Evolutionary conservation across 2,888 invertebrate species (phyloP).

Genomic region (Dryobota labecula): DNA sequence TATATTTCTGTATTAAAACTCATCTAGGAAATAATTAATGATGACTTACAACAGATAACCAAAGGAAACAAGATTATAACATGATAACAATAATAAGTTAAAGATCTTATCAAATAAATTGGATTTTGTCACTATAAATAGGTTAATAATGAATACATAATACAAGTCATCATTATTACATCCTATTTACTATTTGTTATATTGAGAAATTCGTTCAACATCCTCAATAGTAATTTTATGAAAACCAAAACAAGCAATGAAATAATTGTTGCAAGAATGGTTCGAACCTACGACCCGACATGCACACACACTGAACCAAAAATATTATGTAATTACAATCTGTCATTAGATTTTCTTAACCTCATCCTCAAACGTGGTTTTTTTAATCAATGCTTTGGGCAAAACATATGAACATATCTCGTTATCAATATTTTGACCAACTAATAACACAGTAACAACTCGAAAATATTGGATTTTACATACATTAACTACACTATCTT

Average conservation of each 20-base stretch:
- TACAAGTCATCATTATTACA: not conserved
- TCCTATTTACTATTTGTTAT: not conserved
- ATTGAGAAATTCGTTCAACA: not conserved
- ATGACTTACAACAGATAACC: slow-evolving; percentile 1
- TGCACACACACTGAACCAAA: not conserved
- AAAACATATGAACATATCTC: not conserved
- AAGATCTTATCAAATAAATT: slow-evolving; percentile 13
- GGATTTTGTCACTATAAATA: not conserved
- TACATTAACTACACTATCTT: not conserved
- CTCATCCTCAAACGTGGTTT: slow-evolving; percentile 41
- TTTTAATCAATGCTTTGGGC: not conserved
- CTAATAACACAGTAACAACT: not conserved
- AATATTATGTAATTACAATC: not conserved
- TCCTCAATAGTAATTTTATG: not conserved
- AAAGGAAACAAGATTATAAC: slow-evolving; percentile 1
- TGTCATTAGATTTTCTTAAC: slow-evolving; percentile 27
- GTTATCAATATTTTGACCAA: too few relatives aligned
- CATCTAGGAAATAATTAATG: not conserved
- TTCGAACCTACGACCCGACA: slow-evolving; percentile 16
- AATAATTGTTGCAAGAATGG: not conserved
- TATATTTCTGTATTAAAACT: not conserved
- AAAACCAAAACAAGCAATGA: not conserved
- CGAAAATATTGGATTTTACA: not conserved
- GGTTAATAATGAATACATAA: not conserved
- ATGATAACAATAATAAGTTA: slow-evolving; percentile 2